Conservation (phyloP, 2,113 vertebrate genomes). For the Sardina pilchardus region DNA sequence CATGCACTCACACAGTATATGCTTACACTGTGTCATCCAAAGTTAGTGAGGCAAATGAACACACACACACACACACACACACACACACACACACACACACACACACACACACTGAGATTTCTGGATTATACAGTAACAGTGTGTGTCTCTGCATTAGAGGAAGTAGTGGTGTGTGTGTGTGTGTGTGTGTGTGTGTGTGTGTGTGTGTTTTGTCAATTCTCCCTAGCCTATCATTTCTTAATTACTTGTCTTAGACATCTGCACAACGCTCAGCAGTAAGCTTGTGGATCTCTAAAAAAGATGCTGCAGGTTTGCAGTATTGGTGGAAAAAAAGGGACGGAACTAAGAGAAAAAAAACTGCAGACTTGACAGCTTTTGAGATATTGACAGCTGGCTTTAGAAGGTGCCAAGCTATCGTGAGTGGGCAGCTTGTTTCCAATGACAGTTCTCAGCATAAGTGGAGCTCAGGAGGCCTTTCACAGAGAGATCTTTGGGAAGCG, state of each 20-base stretch:
- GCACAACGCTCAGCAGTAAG: slow-evolving; percentile 35
- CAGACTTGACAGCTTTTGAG: slow-evolving; percentile 37
- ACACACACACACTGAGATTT: not conserved
- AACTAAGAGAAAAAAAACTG: slow-evolving; percentile 27
- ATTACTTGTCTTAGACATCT: not conserved
- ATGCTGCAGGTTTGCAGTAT: slow-evolving; percentile 42
- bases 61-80: not conserved
- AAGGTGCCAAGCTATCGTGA: slow-evolving; percentile 27
- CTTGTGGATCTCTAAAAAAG: slow-evolving; percentile 43
- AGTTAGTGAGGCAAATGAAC: not conserved
- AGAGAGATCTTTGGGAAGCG: slow-evolving; percentile 3
- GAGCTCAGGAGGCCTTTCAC: not conserved
- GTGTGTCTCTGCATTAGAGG: not conserved
- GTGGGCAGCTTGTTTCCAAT: slow-evolving; percentile 24
- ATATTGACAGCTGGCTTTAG: slow-evolving; percentile 33
- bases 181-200: not conserved
- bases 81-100: not conserved
- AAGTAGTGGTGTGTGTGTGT: not conserved
- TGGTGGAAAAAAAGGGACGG: not conserved
- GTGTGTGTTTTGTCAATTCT: not conserved
- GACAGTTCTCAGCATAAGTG: slow-evolving; percentile 7
- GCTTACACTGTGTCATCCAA: not conserved
- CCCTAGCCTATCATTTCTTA: not conserved
- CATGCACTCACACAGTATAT: not conserved
- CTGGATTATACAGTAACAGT: not conserved